phyloP scores from a whole-genome alignment of 2,113 vertebrate species.

The Notarius lentiginosus region DNA sequence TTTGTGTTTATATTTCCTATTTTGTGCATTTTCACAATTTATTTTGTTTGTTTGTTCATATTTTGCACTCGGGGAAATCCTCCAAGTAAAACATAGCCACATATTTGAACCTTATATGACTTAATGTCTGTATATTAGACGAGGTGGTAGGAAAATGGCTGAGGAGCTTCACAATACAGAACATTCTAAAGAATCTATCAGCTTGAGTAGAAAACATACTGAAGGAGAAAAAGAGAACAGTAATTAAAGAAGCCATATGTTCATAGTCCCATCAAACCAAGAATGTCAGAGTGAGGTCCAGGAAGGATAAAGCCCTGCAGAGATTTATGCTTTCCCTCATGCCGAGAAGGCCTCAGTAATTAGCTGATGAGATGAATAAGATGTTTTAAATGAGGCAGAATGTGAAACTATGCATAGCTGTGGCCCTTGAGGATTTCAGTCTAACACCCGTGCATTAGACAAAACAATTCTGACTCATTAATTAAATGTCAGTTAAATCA shows the following conservation, averaged over 20 bases:
- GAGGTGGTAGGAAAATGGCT: neutral
- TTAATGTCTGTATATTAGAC: neutral
- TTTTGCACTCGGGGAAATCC: neutral
- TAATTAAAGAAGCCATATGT: conserved; percentile 17
- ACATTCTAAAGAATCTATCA: conserved; percentile 12
- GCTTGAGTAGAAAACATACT: neutral
- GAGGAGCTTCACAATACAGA: neutral
- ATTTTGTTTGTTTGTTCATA: neutral
- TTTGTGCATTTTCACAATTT: neutral
- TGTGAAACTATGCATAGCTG: neutral
- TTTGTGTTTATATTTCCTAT: neutral
- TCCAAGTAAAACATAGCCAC: neutral
- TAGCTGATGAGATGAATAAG: conserved; percentile 15
- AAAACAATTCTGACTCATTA: neutral
- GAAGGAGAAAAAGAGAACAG: neutral
- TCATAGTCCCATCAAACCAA: neutral
- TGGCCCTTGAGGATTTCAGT: neutral
- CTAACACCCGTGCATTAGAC: neutral
- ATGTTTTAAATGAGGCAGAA: conserved; percentile 16
- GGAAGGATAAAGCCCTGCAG: neutral
- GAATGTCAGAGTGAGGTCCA: conserved; percentile 5
- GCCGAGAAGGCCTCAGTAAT: neutral
- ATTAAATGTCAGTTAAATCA: conserved; percentile 12
- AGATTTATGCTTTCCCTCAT: neutral
- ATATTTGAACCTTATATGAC: neutral